A percentile compares a stretch with the other conserved stretches of the same genome.
phyloP scores from a whole-genome alignment of 2,113 vertebrate genomes.

The Chaetodon trifascialis region DNA sequence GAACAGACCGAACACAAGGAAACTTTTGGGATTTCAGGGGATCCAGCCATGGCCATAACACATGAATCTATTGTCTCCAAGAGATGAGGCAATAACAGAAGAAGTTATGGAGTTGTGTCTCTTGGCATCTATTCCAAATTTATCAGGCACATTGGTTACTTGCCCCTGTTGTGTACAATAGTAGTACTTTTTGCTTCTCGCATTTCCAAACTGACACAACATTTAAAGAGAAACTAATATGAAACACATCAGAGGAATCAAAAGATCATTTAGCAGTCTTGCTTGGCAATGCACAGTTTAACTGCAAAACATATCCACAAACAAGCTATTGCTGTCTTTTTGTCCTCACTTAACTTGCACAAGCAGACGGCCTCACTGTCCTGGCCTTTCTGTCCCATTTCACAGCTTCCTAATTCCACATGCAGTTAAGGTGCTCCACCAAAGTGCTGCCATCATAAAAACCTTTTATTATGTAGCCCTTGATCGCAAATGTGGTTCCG shows the following conservation, averaged over 20 bases:
- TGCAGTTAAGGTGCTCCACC: conserved; percentile 5
- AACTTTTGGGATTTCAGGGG: too few relatives aligned
- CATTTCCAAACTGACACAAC: too few relatives aligned
- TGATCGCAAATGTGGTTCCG: conserved; percentile 1
- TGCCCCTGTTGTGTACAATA: too few relatives aligned
- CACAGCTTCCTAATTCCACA: conserved; percentile 26
- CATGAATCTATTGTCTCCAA: too few relatives aligned
- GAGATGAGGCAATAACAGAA: too few relatives aligned
- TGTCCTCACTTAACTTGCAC: neutral
- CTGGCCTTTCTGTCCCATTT: conserved; percentile 30
- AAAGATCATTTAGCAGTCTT: neutral
- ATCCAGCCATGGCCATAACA: too few relatives aligned
- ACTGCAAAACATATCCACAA: neutral
- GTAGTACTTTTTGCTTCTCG: too few relatives aligned
- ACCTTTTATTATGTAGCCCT: conserved; percentile 16
- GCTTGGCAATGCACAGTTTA: neutral
- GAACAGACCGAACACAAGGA: too few relatives aligned
- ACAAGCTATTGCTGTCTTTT: neutral
- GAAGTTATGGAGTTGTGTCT: too few relatives aligned
- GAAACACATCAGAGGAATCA: neutral
- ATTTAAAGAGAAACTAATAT: too few relatives aligned
- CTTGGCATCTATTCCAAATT: too few relatives aligned
- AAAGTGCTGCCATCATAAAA: conserved; percentile 29
- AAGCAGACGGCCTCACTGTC: neutral
- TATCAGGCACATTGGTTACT: too few relatives aligned